These are phyloP conservation scores for Mus spretus DNA, from an alignment of 2,797 vertebrate genomes.

Conservation along the genomic window DNA sequence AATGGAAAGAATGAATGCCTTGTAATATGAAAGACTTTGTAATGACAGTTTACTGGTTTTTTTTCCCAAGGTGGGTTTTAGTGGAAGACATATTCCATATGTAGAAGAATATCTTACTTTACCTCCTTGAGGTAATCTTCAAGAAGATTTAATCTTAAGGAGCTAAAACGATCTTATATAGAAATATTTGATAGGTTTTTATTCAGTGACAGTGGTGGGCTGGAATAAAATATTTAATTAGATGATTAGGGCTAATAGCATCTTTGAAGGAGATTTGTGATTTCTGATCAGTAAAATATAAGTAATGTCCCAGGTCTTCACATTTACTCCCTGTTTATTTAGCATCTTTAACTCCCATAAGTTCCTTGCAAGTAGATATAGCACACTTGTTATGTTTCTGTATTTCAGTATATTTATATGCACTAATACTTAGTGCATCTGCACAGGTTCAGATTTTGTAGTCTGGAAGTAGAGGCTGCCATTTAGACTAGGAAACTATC, in stretches of 20 bases:
- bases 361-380: not conserved
- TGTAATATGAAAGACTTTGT: not conserved
- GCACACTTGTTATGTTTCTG: not conserved
- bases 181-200: conserved; percentile 38
- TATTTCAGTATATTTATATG: conserved; percentile 13
- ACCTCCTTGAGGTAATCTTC: not conserved
- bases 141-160: not conserved
- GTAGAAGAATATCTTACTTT: not conserved
- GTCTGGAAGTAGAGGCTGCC: not conserved
- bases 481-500: not conserved
- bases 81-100: not conserved
- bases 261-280: not conserved
- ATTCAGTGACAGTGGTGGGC: not conserved
- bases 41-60: not conserved
- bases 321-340: not conserved
- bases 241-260: not conserved
- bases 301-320: not conserved
- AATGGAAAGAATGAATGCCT: not conserved
- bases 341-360: not conserved
- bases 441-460: not conserved
- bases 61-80: not conserved
- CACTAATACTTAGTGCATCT: not conserved
- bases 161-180: conserved; percentile 1
- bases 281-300: not conserved
- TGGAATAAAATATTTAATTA: conserved; percentile 18